Evolutionary conservation across 2,888 invertebrate species (phyloP).

Genomic region (Phyllotreta striolata): DNA sequence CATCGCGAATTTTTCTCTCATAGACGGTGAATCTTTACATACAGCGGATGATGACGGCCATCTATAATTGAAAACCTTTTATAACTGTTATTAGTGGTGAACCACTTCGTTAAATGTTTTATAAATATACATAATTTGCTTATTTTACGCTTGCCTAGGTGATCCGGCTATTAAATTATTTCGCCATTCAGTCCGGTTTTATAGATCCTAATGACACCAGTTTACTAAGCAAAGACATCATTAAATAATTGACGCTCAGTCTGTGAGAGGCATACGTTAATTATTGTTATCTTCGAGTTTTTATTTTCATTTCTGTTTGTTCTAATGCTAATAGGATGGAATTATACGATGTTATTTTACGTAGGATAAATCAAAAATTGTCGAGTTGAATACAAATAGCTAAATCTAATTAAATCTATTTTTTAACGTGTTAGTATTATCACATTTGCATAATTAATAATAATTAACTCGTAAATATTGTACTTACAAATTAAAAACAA

Average conservation of each 20-base stretch:
- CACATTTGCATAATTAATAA: slow-evolving; percentile 3
- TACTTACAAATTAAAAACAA: too few relatives aligned
- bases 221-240: slow-evolving; percentile 26
- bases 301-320: slow-evolving; percentile 1
- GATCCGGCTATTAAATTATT: slow-evolving; percentile 37
- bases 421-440: not conserved
- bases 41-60: slow-evolving; percentile 35
- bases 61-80: slow-evolving; percentile 44
- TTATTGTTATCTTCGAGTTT: slow-evolving; percentile 11
- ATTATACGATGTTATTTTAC: too few relatives aligned
- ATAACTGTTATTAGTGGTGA: slow-evolving; percentile 43
- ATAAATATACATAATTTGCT: slow-evolving; percentile 41
- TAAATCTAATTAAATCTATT: not conserved
- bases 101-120: slow-evolving; percentile 44
- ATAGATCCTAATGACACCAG: slow-evolving; percentile 32
- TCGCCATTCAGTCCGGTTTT: slow-evolving; percentile 31
- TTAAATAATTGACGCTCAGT: slow-evolving; percentile 17
- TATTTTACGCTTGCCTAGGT: slow-evolving; percentile 35
- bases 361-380: not conserved
- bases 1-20: slow-evolving; percentile 19
- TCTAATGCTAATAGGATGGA: not conserved
- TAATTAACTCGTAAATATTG: slow-evolving; percentile 3
- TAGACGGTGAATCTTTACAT: slow-evolving; percentile 26
- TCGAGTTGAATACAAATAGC: not conserved
- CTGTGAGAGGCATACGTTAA: slow-evolving; percentile 14